Conservation (phyloP, 2,888 invertebrate species). For the Mythimna loreyi region DNA sequence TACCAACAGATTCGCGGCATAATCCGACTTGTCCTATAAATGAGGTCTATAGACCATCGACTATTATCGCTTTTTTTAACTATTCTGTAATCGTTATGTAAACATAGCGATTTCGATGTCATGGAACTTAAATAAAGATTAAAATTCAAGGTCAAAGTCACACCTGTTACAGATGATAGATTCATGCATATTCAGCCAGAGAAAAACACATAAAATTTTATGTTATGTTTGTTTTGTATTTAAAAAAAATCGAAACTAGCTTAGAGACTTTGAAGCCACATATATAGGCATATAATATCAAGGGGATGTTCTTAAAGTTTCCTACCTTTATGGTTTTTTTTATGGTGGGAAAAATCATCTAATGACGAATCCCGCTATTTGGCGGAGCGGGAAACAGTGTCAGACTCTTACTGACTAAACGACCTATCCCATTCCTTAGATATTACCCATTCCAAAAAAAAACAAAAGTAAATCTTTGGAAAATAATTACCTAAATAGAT, state of each 20-base stretch:
- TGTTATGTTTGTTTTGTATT: slow-evolving; percentile 12
- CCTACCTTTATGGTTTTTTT: too few species aligned
- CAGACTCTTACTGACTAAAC: too few species aligned
- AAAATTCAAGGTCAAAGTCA: slow-evolving; percentile 54
- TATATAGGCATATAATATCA: not conserved
- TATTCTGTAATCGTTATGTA: slow-evolving; percentile 45
- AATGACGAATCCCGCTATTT: too few species aligned
- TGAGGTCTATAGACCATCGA: too few species aligned
- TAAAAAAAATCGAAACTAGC: slow-evolving; percentile 1
- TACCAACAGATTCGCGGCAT: not conserved
- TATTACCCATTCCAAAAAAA: too few species aligned
- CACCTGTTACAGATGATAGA: slow-evolving; percentile 52
- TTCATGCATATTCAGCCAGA: slow-evolving; percentile 37
- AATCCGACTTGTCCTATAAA: not conserved
- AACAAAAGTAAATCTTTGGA: not conserved
- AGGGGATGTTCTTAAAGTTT: too few species aligned
- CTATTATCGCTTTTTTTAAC: slow-evolving; percentile 8
- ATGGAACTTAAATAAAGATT: slow-evolving; percentile 46
- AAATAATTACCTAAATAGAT: not conserved
- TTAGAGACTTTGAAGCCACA: not conserved
- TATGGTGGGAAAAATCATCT: too few species aligned
- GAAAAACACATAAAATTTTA: slow-evolving; percentile 22
- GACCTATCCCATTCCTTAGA: too few species aligned
- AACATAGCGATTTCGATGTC: slow-evolving; percentile 45
- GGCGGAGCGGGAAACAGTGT: too few species aligned